Conservation (phyloP, 2,113 vertebrate genomes). For the Ageneiosus marmoratus region DNA sequence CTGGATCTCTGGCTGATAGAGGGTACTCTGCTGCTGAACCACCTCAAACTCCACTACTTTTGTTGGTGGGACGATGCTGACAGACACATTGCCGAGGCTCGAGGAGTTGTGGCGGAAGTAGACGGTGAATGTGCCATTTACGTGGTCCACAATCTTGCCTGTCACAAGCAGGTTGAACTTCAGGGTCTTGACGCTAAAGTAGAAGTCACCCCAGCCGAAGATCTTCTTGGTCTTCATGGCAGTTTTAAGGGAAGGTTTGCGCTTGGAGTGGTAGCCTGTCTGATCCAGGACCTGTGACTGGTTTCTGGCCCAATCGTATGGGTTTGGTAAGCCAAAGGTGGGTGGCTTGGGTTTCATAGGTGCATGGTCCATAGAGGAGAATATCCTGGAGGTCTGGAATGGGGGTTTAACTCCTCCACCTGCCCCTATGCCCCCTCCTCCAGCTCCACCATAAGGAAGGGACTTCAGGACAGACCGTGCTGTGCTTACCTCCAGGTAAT, state of each 20-base stretch:
- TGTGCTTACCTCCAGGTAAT: slow-evolving; percentile 81
- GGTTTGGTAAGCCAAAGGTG: slow-evolving; percentile 70
- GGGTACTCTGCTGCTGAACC: slow-evolving; percentile 76
- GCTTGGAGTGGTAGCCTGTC: slow-evolving; percentile 78
- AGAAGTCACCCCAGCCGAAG: slow-evolving; percentile 98
- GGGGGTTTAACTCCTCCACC: slow-evolving; percentile 74
- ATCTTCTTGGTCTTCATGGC: slow-evolving; percentile 90
- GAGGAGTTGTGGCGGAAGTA: slow-evolving; percentile 97
- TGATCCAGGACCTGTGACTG: slow-evolving; percentile 73
- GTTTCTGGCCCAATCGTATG: slow-evolving; percentile 79
- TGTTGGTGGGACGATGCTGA: slow-evolving; percentile 90
- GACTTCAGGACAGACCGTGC: slow-evolving; percentile 76
- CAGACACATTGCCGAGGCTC: slow-evolving; percentile 89
- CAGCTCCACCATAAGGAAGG: slow-evolving; percentile 71
- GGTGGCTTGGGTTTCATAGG: slow-evolving; percentile 76
- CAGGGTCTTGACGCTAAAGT: slow-evolving; percentile 89
- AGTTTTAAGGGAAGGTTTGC: slow-evolving; percentile 85
- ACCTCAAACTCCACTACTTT: slow-evolving; percentile 92
- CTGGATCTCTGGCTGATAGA: slow-evolving; percentile 80
- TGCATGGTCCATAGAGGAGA: slow-evolving; percentile 70
- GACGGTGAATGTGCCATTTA: slow-evolving; percentile 97
- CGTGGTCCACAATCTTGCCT: slow-evolving; percentile 91
- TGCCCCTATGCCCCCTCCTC: slow-evolving; percentile 55
- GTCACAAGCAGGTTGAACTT: slow-evolving; percentile 87
- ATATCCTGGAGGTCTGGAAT: slow-evolving; percentile 71